A percentile compares a stretch with the other conserved stretches of the same genome.
Conservation (phyloP, 2,113 vertebrate genomes). For the Jacana jacana region DNA sequence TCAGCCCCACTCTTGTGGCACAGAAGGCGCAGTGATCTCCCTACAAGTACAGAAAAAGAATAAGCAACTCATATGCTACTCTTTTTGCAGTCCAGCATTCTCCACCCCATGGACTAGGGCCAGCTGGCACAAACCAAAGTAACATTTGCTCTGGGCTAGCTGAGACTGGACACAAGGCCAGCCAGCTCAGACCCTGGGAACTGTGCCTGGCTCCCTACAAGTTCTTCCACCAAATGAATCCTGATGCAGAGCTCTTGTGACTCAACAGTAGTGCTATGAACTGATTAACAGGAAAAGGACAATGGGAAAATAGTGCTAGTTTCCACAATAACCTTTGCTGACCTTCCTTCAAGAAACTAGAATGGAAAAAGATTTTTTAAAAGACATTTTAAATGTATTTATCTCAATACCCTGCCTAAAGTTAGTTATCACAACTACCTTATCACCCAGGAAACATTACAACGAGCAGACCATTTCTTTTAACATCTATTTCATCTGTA, state of each 20-base stretch:
- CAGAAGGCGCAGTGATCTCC: background rate
- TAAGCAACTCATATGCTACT: background rate
- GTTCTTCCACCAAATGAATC: background rate
- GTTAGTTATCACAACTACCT: background rate
- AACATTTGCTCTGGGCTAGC: background rate
- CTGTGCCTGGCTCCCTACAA: background rate
- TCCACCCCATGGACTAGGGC: background rate
- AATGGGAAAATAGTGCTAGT: constrained; percentile 38
- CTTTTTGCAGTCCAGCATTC: background rate
- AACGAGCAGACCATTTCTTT: background rate
- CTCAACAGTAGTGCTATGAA: constrained; percentile 15
- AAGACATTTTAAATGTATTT: background rate
- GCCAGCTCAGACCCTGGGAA: background rate
- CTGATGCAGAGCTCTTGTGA: background rate
- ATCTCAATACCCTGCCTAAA: background rate
- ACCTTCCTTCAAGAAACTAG: background rate
- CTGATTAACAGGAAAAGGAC: constrained; percentile 39
- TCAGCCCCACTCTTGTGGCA: background rate
- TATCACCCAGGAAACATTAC: background rate
- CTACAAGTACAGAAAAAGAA: background rate
- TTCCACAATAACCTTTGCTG: background rate
- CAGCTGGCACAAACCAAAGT: constrained; percentile 15
- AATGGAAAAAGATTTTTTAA: background rate
- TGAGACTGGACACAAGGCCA: background rate
- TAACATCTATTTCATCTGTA: background rate